Base-by-base conservation (phyloP, 2,113 vertebrate species). In the Charadrius vociferus region DNA sequence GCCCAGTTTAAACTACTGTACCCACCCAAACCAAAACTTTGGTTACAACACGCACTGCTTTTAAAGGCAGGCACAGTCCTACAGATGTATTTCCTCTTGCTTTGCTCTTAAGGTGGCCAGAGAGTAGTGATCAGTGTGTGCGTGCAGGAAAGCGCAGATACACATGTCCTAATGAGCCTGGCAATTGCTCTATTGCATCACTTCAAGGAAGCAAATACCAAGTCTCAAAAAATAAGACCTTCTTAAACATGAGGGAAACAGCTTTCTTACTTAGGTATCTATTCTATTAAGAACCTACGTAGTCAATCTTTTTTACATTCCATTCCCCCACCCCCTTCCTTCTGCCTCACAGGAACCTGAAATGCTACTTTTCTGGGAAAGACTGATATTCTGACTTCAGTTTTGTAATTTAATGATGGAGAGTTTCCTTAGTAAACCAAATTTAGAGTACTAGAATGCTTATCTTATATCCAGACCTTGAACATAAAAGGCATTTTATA, bases 401-500 rank as follows among this genome's bases (percentile, higher is more conserved):
- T 98, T 98, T 98, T 98, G 97, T 98, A 98, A 98, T 98, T 98
- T 98, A 98, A 98, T 98, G 98, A 98, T 98, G 98, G 97, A 98
- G 98, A 98, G 98, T 98, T 98, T 98, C 98, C 98, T 98, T 98
- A 98, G 98, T 98, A 98, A 98, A 98, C 98, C 98, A 98, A 99
- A 99, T 98, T 99, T 98, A 98, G 99, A 98, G 98, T 99, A 98
- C 98, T 99, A 98, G 98, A 98, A 99, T 98, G 98, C 98, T 98
- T 98, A 98, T 99, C 99, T 99, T 98, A 99, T 99, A 99, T 99
- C 98, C 98, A 98, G 98, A 98, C 98, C 98, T 98, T 98, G 98
- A 98, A 99, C 98, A 98, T 98, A 98, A 98, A 99, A 99, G 98
- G 98, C 98, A 99, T 99, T 99, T 98, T 98, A 98, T 98, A 98